phyloP scores from a whole-genome alignment of 2,113 vertebrate species.

The Notothenia rossii region DNA sequence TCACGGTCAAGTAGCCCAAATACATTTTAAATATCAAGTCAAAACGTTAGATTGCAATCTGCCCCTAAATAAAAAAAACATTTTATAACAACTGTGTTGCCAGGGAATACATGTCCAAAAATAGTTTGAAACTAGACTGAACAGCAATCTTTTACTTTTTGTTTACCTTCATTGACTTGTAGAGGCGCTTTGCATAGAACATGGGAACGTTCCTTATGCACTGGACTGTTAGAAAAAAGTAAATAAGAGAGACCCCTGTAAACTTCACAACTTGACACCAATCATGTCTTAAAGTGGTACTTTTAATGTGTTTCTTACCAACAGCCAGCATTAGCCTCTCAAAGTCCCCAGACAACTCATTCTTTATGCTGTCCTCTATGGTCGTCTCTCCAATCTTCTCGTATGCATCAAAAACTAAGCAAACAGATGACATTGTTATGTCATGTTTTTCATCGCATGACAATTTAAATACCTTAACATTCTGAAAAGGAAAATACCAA shows the following conservation, averaged over 20 bases:
- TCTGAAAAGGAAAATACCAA: background rate
- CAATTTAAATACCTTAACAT: background rate
- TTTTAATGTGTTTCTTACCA: slow-evolving; percentile 82
- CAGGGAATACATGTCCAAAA: background rate
- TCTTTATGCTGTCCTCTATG: slow-evolving; percentile 94
- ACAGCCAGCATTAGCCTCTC: slow-evolving; percentile 96
- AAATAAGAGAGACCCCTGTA: slow-evolving; percentile 32
- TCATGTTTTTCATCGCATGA: background rate
- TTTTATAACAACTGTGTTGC: background rate
- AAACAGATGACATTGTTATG: background rate
- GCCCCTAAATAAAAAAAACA: background rate
- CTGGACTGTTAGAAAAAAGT: slow-evolving; percentile 85
- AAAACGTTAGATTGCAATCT: background rate
- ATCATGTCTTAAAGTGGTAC: background rate
- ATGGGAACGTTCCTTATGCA: slow-evolving; percentile 90
- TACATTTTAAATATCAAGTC: background rate
- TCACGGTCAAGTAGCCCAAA: background rate
- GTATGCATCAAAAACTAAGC: slow-evolving; percentile 93
- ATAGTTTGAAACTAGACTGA: background rate
- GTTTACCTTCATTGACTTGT: slow-evolving; percentile 97
- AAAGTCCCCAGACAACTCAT: slow-evolving; percentile 95
- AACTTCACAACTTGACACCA: background rate
- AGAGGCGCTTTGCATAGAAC: slow-evolving; percentile 93
- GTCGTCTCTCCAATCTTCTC: slow-evolving; percentile 90
- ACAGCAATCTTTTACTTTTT: background rate